phyloP scores from a whole-genome alignment of 2,888 invertebrate species.

The Torymus tubicola region DNA sequence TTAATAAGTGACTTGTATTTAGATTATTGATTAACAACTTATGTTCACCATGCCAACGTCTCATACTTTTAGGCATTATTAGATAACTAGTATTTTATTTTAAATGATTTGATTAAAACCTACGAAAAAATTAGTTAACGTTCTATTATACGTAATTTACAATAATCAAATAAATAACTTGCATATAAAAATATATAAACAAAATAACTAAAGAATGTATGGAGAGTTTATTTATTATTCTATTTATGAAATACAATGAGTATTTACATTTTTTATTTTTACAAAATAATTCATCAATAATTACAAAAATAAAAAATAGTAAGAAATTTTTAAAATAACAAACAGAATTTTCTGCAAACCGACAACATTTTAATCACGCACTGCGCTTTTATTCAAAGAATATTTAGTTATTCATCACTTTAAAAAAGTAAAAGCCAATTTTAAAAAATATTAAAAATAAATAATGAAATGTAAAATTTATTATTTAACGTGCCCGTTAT shows the following conservation, averaged over 20 bases:
- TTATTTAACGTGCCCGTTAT: neutral
- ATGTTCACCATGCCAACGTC: constrained; percentile 45
- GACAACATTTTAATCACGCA: constrained; percentile 29
- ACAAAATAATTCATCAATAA: constrained; percentile 22
- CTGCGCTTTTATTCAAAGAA: constrained; percentile 28
- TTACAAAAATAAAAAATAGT: constrained; percentile 20
- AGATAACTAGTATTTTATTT: no score
- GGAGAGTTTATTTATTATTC: constrained; percentile 20
- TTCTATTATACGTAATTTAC: no score
- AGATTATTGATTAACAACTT: constrained; percentile 53
- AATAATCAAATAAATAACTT: no score
- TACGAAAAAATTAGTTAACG: no score
- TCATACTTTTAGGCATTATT: neutral
- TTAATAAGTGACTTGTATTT: constrained; percentile 32
- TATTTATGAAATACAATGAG: constrained; percentile 36
- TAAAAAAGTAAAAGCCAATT: constrained; percentile 4
- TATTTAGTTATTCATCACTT: neutral
- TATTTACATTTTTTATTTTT: constrained; percentile 49
- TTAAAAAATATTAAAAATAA: constrained; percentile 19
- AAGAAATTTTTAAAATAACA: constrained; percentile 20
- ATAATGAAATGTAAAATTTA: constrained; percentile 5
- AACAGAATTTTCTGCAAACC: constrained; percentile 6
- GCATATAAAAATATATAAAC: neutral
- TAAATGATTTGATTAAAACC: no score
- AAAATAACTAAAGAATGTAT: constrained; percentile 14